Evolutionary conservation across 2,113 vertebrate species (phyloP), one percentile per base, ranked within the genome.

Genomic region (Semicossyphus pulcher): DNA sequence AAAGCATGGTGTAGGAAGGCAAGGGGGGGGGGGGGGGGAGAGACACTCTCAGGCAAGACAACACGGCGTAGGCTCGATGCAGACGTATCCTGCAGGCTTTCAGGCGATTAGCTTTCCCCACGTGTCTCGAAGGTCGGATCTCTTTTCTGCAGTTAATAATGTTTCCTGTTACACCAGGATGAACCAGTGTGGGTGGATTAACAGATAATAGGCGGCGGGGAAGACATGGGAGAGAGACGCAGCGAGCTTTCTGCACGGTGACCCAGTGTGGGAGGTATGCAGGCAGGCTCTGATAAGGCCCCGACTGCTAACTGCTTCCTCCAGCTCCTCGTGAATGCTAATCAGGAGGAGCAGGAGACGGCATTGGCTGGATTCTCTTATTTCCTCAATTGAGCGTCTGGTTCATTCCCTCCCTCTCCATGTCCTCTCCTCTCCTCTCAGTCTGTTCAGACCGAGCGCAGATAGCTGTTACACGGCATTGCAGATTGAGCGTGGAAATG

Each of bases 201-300:
- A 77, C 76, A 71, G 85, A 86, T 91, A 89, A 90, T 84, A 73
- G 64, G 71, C 47, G 59, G 76, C 63, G 64, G 77, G 54, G 39
- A 77, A 84, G 70, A 81, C 78, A 78, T 28, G 25, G 75, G 58
- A 56, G 54, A 20, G 61, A 87, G 72, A 79, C 74, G 76, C 26
- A 4, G 76, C 15, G 66, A 83, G 84, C 79, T 78, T 84, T 85
- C 68, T 85, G 78, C 64, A 4, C 14, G 42, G 61, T 87, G 90
- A 91, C 86, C 89, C 86, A 69, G 82, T 86, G 89, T 92, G 85
- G 89, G 91, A 88, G 90, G 85, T 74, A 57, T 61, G 73, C 76
- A 76, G 76, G 81, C 85, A 62, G 73, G 9, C 84, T 86, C 64
- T 85, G 84, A 86, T 89, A 76, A 86, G 78, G 71, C 72, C 79